These are phyloP conservation scores for Python bivittatus DNA, from an alignment of 2,113 vertebrate genomes.

Conservation along the genomic window DNA sequence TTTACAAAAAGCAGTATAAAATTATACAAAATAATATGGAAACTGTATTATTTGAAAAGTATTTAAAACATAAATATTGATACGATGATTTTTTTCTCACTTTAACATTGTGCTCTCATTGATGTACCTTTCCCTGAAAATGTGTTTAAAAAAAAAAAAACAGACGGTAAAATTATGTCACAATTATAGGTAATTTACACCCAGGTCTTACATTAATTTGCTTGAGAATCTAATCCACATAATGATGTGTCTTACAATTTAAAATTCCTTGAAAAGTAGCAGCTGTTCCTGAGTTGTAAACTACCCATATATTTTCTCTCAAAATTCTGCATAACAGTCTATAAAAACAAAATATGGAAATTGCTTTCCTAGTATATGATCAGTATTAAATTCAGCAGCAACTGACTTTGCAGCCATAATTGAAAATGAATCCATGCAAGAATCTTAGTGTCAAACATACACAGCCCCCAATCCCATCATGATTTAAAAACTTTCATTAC, in stretches of 20 bases:
- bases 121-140: background rate
- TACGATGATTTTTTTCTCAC: background rate
- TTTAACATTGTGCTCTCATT: background rate
- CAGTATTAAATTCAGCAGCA: slow-evolving; percentile 29
- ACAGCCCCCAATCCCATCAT: background rate
- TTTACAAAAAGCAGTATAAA: background rate
- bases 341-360: slow-evolving; percentile 20
- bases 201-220: background rate
- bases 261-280: background rate
- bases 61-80: slow-evolving; percentile 21
- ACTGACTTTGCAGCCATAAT: slow-evolving; percentile 29
- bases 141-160: background rate
- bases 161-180: background rate
- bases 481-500: slow-evolving; percentile 38
- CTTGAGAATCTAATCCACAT: background rate
- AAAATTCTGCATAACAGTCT: background rate
- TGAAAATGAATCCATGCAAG: slow-evolving; percentile 12
- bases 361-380: slow-evolving; percentile 20
- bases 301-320: background rate
- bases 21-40: slow-evolving; percentile 9
- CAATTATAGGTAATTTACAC: background rate
- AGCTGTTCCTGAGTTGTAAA: background rate
- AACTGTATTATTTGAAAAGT: background rate
- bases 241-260: slow-evolving; percentile 11
- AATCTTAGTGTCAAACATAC: slow-evolving; percentile 5